These are phyloP conservation scores for Formica exsecta DNA, from an alignment of 1,140 invertebrate genomes.

Conservation along the genomic window DNA sequence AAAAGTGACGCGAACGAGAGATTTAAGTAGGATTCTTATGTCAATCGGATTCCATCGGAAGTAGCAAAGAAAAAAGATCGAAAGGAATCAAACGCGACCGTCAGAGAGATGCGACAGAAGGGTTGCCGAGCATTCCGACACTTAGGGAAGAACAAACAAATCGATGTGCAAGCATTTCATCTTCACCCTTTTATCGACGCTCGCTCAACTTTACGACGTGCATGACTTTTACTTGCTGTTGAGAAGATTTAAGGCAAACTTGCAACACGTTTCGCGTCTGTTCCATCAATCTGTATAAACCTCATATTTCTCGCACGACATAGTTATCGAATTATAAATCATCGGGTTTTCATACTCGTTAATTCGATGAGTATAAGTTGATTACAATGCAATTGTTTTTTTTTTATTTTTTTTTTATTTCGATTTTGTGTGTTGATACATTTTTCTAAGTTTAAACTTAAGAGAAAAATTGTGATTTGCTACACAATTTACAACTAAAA, in stretches of 20 bases:
- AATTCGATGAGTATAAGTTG: slow-evolving; percentile 25
- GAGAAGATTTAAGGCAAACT: slow-evolving; percentile 51
- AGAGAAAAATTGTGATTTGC: too few species aligned
- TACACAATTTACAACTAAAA: too few species aligned
- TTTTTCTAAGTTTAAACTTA: too few species aligned
- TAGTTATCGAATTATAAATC: slow-evolving; percentile 58
- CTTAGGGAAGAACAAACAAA: slow-evolving; percentile 80
- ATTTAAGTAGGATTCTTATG: slow-evolving; percentile 79
- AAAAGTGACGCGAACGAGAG: slow-evolving; percentile 64
- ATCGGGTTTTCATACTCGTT: slow-evolving; percentile 30
- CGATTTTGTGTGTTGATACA: too few species aligned
- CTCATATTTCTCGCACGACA: slow-evolving; percentile 42
- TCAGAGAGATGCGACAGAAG: slow-evolving; percentile 62
- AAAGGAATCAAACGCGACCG: slow-evolving; percentile 73
- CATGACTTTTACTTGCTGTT: slow-evolving; percentile 40
- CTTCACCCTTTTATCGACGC: slow-evolving; percentile 68
- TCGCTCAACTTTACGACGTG: slow-evolving; percentile 52
- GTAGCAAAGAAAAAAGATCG: slow-evolving; percentile 73
- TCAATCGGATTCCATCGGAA: slow-evolving; percentile 78
- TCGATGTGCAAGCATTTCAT: slow-evolving; percentile 83
- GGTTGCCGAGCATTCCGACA: slow-evolving; percentile 59
- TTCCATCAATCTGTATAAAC: slow-evolving; percentile 47
- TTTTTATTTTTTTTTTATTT: too few species aligned
- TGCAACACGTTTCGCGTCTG: slow-evolving; percentile 52
- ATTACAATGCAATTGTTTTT: too few species aligned